A percentile compares a stretch with the other conserved stretches of the same genome.
phyloP scores from a whole-genome alignment of 1,140 invertebrate genomes.

The Eriosoma lanigerum region DNA sequence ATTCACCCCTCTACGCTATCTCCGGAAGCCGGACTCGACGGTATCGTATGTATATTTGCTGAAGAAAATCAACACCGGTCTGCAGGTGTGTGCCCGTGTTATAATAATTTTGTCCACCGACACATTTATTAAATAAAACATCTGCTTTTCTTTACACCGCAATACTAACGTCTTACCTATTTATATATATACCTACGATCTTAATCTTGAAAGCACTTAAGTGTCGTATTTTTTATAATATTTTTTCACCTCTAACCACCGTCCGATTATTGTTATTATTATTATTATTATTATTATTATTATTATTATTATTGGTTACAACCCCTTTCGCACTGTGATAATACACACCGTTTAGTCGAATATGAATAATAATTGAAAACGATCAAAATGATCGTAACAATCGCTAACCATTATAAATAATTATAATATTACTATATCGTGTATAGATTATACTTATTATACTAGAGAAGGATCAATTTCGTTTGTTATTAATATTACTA shows the following conservation, averaged over 20 bases:
- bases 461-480: no score
- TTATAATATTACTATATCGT: no score
- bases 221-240: neutral
- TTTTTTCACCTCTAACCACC: neutral
- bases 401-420: no score
- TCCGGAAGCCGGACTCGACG: neutral
- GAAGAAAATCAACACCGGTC: slow-evolving; percentile 49
- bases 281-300: no score
- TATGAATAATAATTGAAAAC: neutral
- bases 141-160: slow-evolving; percentile 38
- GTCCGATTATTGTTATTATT: neutral
- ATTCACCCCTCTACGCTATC: no score
- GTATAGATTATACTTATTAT: no score
- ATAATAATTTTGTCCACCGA: neutral
- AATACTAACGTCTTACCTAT: slow-evolving; percentile 14
- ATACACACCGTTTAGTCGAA: slow-evolving; percentile 2
- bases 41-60: neutral
- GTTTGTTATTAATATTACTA: no score
- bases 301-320: neutral
- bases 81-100: neutral
- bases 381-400: neutral
- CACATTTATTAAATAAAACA: slow-evolving; percentile 51
- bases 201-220: slow-evolving; percentile 42
- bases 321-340: slow-evolving; percentile 4
- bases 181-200: slow-evolving; percentile 29